These are phyloP conservation scores for Amphimallon solstitiale DNA, from an alignment of 2,888 invertebrate species.

Conservation along the genomic window DNA sequence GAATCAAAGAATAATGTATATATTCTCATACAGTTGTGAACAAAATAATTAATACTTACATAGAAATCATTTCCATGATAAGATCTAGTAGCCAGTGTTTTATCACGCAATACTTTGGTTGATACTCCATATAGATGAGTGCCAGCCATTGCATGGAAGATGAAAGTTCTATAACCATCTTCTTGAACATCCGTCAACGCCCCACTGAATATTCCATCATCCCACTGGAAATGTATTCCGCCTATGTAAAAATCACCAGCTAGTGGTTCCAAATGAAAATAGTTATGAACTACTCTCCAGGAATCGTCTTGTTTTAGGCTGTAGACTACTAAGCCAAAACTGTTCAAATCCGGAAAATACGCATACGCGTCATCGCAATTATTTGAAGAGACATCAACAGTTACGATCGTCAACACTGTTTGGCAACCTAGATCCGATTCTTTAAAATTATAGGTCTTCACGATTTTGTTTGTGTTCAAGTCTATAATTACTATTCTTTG, in stretches of 20 bases:
- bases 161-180: slow-evolving; percentile 71
- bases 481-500: slow-evolving; percentile 76
- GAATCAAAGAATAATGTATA: no score
- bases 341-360: slow-evolving; percentile 75
- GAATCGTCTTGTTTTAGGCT: slow-evolving; percentile 71
- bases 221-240: slow-evolving; percentile 80
- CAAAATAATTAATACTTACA: no score
- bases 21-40: no score
- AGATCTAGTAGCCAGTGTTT: slow-evolving; percentile 65
- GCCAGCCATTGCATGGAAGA: slow-evolving; percentile 83
- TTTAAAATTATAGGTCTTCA: slow-evolving; percentile 69
- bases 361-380: slow-evolving; percentile 74
- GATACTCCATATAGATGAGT: slow-evolving; percentile 77
- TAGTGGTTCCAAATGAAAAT: slow-evolving; percentile 77
- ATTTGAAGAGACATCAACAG: slow-evolving; percentile 70
- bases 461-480: slow-evolving; percentile 70
- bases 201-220: slow-evolving; percentile 81
- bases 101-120: slow-evolving; percentile 70
- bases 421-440: slow-evolving; percentile 62
- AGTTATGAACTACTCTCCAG: slow-evolving; percentile 78
- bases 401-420: slow-evolving; percentile 73
- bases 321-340: slow-evolving; percentile 70
- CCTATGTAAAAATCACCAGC: slow-evolving; percentile 74
- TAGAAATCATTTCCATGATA: slow-evolving; percentile 68
- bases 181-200: slow-evolving; percentile 67